Evolutionary conservation across 2,888 invertebrate species (phyloP), one percentile per base, ranked within the genome.

Genomic region (Petrophora chlorosata): DNA sequence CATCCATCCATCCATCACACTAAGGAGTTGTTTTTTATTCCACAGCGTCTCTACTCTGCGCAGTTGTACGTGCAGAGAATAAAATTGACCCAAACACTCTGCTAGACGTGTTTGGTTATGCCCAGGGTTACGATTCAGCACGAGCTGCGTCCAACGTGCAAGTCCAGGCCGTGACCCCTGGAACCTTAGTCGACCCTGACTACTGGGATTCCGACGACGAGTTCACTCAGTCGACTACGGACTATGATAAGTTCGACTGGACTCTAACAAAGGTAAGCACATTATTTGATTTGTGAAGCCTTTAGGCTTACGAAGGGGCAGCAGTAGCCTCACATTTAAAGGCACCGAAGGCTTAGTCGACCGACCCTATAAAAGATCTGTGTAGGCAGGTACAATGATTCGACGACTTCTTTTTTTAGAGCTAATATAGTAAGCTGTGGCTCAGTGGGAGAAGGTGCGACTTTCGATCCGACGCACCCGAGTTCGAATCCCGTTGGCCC

Each of bases 221-320:
- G 3, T 85, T 73, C 48, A 66, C 59, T 4, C 79, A 78, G 1
- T 65, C 82, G 0, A 41, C 63, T 0, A 59, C 70, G 2, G 83
- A 87, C 43, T 90, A 92, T 55, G 94, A 94, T 59, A 82, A 82
- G 40, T 94, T 95, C 67, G 94, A 94, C 48, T 94, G 94, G 94
- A 89, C 89, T 36, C 70, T 94, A 13, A 88, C 94, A 10, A 93
- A 93, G 88, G 92, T 93, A 80, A 67, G 59, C 8, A 8, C n/a
- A n/a, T n/a, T n/a, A n/a, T n/a, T n/a, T n/a, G n/a, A n/a, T n/a
- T n/a, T n/a, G n/a, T n/a, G n/a, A n/a, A n/a, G n/a, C n/a, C n/a
- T n/a, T n/a, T n/a, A n/a, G n/a, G n/a, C n/a, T n/a, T n/a, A n/a
- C n/a, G n/a, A n/a, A n/a, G n/a, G n/a, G n/a, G n/a, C n/a, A n/a